phyloP scores from a whole-genome alignment of 2,113 vertebrate species.

The Polypterus bichir region DNA sequence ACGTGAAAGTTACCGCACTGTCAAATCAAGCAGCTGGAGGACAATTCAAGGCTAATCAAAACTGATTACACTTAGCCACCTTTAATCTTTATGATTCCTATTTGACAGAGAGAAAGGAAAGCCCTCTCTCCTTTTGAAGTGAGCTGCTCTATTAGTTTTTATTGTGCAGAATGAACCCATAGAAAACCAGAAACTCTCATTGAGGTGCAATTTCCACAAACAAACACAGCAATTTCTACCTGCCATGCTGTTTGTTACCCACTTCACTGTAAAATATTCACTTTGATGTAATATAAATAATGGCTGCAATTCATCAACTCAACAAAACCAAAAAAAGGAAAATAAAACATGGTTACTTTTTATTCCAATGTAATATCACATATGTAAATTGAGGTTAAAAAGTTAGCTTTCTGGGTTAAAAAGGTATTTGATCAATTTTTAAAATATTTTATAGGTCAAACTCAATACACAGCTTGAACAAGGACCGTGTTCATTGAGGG shows the following conservation, averaged over 20 bases:
- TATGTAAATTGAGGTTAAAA: too few relatives aligned
- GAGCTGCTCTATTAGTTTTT: conserved; percentile 29
- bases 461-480: too few relatives aligned
- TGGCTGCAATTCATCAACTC: conserved; percentile 5
- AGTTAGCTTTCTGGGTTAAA: too few relatives aligned
- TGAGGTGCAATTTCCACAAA: conserved; percentile 16
- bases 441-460: too few relatives aligned
- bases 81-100: conserved; percentile 27
- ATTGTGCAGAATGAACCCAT: conserved; percentile 14
- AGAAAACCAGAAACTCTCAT: conserved; percentile 7
- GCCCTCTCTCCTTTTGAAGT: conserved; percentile 25
- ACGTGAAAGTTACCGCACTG: background rate
- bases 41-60: conserved; percentile 29
- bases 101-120: conserved; percentile 16
- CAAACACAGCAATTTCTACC: conserved; percentile 3
- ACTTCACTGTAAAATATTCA: conserved; percentile 20
- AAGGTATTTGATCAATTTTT: too few relatives aligned
- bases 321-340: too few relatives aligned
- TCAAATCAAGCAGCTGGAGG: conserved; percentile 25
- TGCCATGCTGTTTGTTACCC: conserved; percentile 3
- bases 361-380: too few relatives aligned
- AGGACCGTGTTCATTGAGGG: too few relatives aligned
- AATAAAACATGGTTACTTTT: too few relatives aligned
- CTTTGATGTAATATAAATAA: conserved; percentile 28
- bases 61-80: conserved; percentile 28